A percentile compares a stretch with the other conserved stretches of the same genome.
phyloP scores from a whole-genome alignment of 2,113 vertebrate species.

The Malurus melanocephalus region DNA sequence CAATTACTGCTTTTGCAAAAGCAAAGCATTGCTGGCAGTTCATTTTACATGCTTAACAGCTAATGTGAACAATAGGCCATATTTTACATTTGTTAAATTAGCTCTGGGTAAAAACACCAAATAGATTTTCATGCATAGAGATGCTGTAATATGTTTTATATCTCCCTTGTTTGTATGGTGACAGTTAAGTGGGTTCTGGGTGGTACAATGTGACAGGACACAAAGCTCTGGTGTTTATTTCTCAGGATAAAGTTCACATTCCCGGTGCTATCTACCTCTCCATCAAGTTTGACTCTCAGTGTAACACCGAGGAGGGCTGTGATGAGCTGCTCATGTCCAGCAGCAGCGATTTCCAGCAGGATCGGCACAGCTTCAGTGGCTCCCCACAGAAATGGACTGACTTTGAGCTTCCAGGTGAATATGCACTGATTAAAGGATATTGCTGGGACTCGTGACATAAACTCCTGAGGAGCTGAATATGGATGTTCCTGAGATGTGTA shows the following conservation, averaged over 20 bases:
- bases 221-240: not conserved
- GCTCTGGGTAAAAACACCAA: not conserved
- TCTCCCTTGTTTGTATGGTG: not conserved
- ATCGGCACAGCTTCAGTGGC: constrained; percentile 91
- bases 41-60: not conserved
- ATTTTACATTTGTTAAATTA: not conserved
- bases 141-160: not conserved
- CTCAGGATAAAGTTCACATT: constrained; percentile 94
- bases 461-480: not conserved
- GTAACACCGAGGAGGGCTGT: constrained; percentile 93
- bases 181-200: not conserved
- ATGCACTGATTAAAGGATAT: no score
- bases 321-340: constrained; percentile 93
- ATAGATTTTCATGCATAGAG: not conserved
- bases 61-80: not conserved
- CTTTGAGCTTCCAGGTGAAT: constrained; percentile 91
- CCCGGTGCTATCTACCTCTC: constrained; percentile 97
- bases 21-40: not conserved
- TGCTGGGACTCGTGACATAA: not conserved
- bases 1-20: not conserved
- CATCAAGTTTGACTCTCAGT: constrained; percentile 91
- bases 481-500: not conserved
- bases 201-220: rapidly evolving
- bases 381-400: constrained; percentile 94
- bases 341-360: constrained; percentile 91